Percentiles rank a stretch among this genome's conserved stretches.
Evolutionary conservation across 2,888 invertebrate genomes (phyloP).

Genomic region (Andrena bucephala): DNA sequence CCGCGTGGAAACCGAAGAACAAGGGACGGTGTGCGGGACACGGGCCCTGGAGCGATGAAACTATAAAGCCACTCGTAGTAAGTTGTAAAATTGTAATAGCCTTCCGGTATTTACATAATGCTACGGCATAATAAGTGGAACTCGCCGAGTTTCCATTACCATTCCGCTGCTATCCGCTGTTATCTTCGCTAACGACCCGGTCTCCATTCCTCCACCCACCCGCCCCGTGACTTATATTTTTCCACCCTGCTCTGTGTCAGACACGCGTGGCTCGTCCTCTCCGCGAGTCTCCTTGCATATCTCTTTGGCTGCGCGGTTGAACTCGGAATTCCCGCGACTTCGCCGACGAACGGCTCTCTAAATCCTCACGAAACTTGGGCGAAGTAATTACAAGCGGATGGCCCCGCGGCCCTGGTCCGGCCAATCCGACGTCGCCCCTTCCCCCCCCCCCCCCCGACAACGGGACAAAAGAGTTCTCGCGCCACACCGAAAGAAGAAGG

Average conservation of each 20-base stretch:
- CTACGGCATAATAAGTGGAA: constrained; percentile 82
- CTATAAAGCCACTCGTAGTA: constrained; percentile 81
- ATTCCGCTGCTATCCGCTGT: constrained; percentile 74
- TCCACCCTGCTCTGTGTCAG: constrained; percentile 62
- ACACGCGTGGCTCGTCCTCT: constrained; percentile 13
- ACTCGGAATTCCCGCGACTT: neutral
- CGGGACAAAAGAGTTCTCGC: constrained; percentile 41
- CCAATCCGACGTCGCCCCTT: constrained; percentile 30
- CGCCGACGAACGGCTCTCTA: too few species aligned
- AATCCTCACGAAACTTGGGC: constrained; percentile 24
- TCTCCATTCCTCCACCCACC: constrained; percentile 17
- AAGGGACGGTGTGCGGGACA: constrained; percentile 49
- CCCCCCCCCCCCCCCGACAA: neutral
- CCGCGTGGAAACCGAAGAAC: constrained; percentile 22
- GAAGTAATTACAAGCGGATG: constrained; percentile 29
- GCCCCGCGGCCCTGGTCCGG: neutral
- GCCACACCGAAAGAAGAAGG: constrained; percentile 16
- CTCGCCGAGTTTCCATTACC: constrained; percentile 80
- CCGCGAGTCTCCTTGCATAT: neutral
- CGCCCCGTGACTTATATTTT: constrained; percentile 71
- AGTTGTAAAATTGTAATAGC: constrained; percentile 84
- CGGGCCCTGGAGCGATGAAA: constrained; percentile 77
- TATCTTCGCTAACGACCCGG: constrained; percentile 78
- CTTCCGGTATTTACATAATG: constrained; percentile 84
- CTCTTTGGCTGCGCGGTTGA: neutral